Evolutionary conservation across 2,797 vertebrate genomes (phyloP).

Genomic region (Scolopax bukidnonensis): DNA sequence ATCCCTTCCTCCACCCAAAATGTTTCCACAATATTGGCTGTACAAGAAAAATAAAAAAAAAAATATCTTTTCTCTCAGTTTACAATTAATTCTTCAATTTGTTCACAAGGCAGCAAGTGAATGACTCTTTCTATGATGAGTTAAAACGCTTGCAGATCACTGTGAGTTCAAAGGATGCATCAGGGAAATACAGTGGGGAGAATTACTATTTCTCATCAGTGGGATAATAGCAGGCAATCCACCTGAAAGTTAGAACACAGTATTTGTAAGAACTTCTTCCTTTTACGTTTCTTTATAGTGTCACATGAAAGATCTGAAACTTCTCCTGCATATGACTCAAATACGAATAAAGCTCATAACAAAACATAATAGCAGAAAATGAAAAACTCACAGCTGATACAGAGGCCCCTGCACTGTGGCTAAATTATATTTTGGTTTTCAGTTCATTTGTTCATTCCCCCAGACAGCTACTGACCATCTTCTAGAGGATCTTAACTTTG

Average conservation of each 20-base stretch:
- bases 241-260: conserved; percentile 23
- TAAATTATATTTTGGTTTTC: background rate
- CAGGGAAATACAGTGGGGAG: background rate
- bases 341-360: conserved; percentile 30
- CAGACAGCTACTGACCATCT: background rate
- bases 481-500: background rate
- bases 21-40: background rate
- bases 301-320: conserved; percentile 27
- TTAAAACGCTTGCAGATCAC: conserved; percentile 10
- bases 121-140: background rate
- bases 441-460: background rate
- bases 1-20: background rate
- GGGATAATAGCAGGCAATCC: conserved; percentile 12
- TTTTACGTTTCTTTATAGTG: conserved; percentile 33
- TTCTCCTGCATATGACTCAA: conserved; percentile 4
- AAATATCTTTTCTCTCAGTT: background rate
- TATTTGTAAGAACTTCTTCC: conserved; percentile 28
- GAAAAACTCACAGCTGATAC: background rate
- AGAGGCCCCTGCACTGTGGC: background rate
- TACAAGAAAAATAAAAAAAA: background rate
- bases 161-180: conserved; percentile 18
- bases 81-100: conserved; percentile 1
- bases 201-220: conserved; percentile 15
- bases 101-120: background rate
- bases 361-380: conserved; percentile 28